Conservation (phyloP, 2,797 vertebrate species). For the Scyliorhinus canicula region DNA sequence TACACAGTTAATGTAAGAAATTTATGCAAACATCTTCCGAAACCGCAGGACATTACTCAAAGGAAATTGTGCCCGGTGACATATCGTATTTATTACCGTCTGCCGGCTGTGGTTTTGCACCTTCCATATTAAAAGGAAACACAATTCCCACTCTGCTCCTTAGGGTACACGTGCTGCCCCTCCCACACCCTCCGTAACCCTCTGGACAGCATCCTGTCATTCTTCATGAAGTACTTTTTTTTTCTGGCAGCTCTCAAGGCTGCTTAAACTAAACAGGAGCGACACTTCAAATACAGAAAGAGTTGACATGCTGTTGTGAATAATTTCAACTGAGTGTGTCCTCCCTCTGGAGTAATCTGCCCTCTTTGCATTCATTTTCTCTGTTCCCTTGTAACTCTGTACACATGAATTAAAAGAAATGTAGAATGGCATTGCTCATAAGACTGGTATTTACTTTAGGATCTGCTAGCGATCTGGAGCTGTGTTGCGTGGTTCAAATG, state of each 20-base stretch:
- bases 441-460: neutral
- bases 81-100: conserved; percentile 39
- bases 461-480: neutral
- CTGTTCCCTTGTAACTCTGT: conserved; percentile 40
- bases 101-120: conserved; percentile 47
- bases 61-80: conserved; percentile 49
- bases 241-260: conserved; percentile 46
- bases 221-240: conserved; percentile 46
- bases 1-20: neutral
- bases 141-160: conserved; percentile 49
- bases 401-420: neutral
- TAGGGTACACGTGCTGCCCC: conserved; percentile 51
- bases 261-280: conserved; percentile 54
- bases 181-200: neutral
- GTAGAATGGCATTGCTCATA: neutral
- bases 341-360: conserved; percentile 53
- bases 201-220: conserved; percentile 52
- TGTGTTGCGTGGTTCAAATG: neutral
- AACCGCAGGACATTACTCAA: conserved; percentile 44
- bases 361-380: conserved; percentile 50
- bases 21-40: conserved; percentile 42
- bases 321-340: conserved; percentile 53
- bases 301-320: conserved; percentile 52
- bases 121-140: conserved; percentile 50
- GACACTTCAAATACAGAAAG: conserved; percentile 55